phyloP scores from a whole-genome alignment of 2,888 invertebrate species.

The Alviniconcha strummeri region DNA sequence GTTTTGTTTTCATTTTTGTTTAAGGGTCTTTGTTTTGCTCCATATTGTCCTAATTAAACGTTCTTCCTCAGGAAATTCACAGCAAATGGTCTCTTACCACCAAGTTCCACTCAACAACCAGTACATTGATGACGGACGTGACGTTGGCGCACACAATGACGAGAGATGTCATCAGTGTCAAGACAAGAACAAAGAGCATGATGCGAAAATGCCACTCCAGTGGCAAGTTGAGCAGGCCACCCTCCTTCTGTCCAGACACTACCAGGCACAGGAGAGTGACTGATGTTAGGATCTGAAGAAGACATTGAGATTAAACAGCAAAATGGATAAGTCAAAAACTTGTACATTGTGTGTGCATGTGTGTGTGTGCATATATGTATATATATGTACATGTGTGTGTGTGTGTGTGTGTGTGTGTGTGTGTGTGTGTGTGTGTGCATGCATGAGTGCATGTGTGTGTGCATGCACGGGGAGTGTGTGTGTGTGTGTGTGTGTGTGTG shows the following conservation, averaged over 20 bases:
- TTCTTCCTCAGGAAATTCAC: background rate
- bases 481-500: background rate
- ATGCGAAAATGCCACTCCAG: slow-evolving; percentile 62
- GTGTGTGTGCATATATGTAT: background rate
- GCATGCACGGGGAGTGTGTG: background rate
- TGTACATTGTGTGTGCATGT: background rate
- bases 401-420: background rate
- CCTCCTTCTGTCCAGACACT: slow-evolving; percentile 51
- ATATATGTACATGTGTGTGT: background rate
- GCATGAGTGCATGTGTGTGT: background rate
- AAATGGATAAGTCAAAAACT: background rate
- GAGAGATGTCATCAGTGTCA: slow-evolving; percentile 50
- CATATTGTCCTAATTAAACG: background rate
- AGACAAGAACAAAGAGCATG: slow-evolving; percentile 59
- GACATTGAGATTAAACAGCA: background rate
- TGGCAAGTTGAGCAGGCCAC: slow-evolving; percentile 55
- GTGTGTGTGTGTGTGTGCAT: background rate
- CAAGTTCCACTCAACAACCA: slow-evolving; percentile 59
- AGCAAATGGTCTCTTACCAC: slow-evolving; percentile 46
- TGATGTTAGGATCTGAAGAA: background rate
- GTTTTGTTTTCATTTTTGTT: background rate
- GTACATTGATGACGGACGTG: slow-evolving; percentile 50
- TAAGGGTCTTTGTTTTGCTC: background rate
- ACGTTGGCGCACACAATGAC: slow-evolving; percentile 47
- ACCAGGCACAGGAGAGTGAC: slow-evolving; percentile 54